phyloP scores from a whole-genome alignment of 2,797 vertebrate species.

The Lagocephalus sceleratus region DNA sequence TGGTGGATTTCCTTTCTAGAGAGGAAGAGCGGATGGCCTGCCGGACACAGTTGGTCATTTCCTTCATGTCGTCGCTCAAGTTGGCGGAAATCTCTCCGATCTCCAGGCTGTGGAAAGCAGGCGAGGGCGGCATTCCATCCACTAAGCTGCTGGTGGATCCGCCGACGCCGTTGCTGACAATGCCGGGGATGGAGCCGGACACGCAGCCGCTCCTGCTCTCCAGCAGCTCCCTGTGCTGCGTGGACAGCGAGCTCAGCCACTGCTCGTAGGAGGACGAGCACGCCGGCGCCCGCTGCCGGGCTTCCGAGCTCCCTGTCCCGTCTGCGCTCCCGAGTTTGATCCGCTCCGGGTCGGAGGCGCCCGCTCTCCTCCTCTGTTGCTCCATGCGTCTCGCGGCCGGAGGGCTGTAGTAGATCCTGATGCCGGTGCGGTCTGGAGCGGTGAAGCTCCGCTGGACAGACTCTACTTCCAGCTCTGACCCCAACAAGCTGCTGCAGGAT shows the following conservation, averaged over 20 bases:
- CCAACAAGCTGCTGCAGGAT: slow-evolving; percentile 63
- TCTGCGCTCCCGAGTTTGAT: slow-evolving; percentile 73
- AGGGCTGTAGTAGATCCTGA: slow-evolving; percentile 97
- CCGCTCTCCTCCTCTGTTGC: slow-evolving; percentile 49
- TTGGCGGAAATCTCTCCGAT: slow-evolving; percentile 92
- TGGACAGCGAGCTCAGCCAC: slow-evolving; percentile 93
- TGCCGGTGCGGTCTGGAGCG: slow-evolving; percentile 92
- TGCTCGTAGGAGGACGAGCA: slow-evolving; percentile 83
- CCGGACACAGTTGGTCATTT: slow-evolving; percentile 97
- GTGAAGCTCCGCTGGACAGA: slow-evolving; percentile 93
- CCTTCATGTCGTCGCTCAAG: slow-evolving; percentile 98
- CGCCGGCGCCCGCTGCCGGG: slow-evolving; percentile 32
- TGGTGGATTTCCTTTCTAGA: slow-evolving; percentile 90
- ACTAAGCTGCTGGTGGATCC: slow-evolving; percentile 33
- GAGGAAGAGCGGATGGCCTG: slow-evolving; percentile 96
- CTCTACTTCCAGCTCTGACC: slow-evolving; percentile 75
- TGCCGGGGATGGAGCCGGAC: slow-evolving; percentile 27
- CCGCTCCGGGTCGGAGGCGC: slow-evolving; percentile 68
- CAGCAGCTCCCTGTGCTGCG: slow-evolving; percentile 86
- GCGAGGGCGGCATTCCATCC: slow-evolving; percentile 52
- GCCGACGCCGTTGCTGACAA: slow-evolving; percentile 12
- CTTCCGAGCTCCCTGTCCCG: slow-evolving; percentile 31
- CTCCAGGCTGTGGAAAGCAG: slow-evolving; percentile 76
- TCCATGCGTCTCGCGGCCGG: slow-evolving; percentile 88
- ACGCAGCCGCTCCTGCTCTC: slow-evolving; percentile 68